Evolutionary conservation across 1,140 invertebrate genomes (phyloP), one percentile per base, ranked within the genome.

Genomic region (Archivesica marissinica): DNA sequence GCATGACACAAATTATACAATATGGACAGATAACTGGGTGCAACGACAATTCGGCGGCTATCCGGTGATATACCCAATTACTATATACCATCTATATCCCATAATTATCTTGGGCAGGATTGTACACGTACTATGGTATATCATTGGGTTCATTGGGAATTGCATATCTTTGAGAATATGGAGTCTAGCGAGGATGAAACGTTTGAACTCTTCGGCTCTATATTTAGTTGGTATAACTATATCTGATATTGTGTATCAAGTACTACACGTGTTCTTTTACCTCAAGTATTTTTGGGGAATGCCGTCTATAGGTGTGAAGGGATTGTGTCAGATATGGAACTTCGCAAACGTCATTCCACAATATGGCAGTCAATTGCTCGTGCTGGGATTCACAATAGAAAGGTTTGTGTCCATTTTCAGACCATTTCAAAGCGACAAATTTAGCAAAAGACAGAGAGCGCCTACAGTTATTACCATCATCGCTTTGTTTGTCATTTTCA

Each of bases 401-500:
- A 95, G 98, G 56, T 99, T 97, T 94, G 96, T 99, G 44, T 98
- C 98, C 0, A 98, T 99, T 0, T 99, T 98, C 92, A 97, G 98
- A 93, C 98, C 98, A 0, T 95, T 99, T 25, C 95, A 96, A 79
- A 86, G 85, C 39, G 88, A 89, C 70, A 78, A 84, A 30, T 86
- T 90, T 44, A 86, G 88, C 35, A 86, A 76, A 47, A 75, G 74
- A 1, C 87, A 89, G 9, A 70, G 89, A 25, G 86, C 89, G 7
- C 68, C 84, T n/a, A 91, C 87, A 64, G 80, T 87, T 47, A 87
- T 90, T 35, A 39, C 47, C 15, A 87, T 25, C 20, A 80, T 91
- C 13, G n/a, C 91, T 23, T 56, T 85, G 2, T 20, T 83, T 9
- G 81, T 81, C 17, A 56, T 90, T n/a, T 15, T 86, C 4, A 52